These are phyloP conservation scores for Dicycla oo DNA, from an alignment of 2,888 invertebrate genomes.

Conservation along the genomic window DNA sequence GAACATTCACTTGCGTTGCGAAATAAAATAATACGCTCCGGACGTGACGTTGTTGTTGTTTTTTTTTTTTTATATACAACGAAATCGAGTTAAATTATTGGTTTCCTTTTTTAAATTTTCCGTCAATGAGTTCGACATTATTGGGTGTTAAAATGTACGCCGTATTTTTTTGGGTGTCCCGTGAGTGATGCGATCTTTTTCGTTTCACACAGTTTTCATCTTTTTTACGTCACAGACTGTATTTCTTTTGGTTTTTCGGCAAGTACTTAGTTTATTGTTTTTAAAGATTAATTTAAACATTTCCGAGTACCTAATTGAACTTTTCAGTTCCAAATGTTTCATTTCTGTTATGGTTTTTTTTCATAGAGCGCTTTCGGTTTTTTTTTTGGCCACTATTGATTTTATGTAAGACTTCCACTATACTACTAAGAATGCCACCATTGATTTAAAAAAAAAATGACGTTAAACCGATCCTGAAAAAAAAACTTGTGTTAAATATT, in stretches of 20 bases:
- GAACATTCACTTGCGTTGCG: constrained; percentile 53
- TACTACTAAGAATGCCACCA: too few relatives aligned
- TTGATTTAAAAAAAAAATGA: too few relatives aligned
- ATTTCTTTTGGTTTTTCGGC: background rate
- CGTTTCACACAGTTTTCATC: background rate
- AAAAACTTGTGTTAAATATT: background rate
- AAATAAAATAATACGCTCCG: constrained; percentile 55
- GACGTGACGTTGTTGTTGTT: constrained; percentile 43
- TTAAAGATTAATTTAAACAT: background rate
- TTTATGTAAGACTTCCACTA: background rate
- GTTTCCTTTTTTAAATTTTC: constrained; percentile 52
- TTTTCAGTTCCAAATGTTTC: background rate
- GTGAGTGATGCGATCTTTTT: constrained; percentile 3
- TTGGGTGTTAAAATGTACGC: constrained; percentile 32
- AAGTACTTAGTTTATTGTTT: background rate
- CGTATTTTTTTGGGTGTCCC: constrained; percentile 15
- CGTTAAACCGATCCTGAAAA: background rate
- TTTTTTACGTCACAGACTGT: too few relatives aligned
- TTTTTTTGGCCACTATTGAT: background rate
- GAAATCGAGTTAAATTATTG: constrained; percentile 45
- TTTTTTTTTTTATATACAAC: constrained; percentile 32
- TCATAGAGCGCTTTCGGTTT: too few relatives aligned
- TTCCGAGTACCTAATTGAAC: background rate
- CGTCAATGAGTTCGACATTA: constrained; percentile 54
- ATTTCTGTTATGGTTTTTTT: background rate